Evolutionary conservation across 1,140 invertebrate genomes (phyloP).

Genomic region (Pogonomyrmex californicus): DNA sequence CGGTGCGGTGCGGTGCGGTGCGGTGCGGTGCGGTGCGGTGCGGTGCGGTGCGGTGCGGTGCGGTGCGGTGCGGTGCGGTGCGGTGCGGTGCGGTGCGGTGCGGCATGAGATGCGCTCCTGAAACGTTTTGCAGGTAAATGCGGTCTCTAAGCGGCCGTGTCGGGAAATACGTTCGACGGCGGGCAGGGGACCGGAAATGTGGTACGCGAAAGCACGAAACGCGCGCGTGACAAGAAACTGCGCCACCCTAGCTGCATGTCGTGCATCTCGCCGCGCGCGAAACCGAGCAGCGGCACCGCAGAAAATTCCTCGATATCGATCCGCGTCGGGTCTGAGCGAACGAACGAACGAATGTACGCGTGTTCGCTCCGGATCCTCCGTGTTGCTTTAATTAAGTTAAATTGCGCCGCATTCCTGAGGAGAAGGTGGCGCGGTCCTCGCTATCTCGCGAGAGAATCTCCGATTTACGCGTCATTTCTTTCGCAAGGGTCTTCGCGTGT

Average conservation of each 20-base stretch:
- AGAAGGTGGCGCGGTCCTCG: background rate
- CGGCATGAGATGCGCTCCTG: conserved; percentile 40
- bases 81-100: background rate
- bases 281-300: conserved; percentile 55
- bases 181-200: conserved; percentile 42
- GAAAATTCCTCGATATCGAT: conserved; percentile 64
- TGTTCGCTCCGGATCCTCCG: conserved; percentile 14
- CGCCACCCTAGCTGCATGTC: conserved; percentile 43
- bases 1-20: background rate
- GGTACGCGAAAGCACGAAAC: conserved; percentile 53
- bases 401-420: conserved; percentile 46
- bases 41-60: background rate
- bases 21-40: conserved; percentile 19
- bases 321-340: conserved; percentile 2
- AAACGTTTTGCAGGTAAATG: conserved; percentile 62
- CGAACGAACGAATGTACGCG: conserved; percentile 21
- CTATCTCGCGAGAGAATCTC: background rate
- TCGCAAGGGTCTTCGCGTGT: background rate
- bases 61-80: background rate
- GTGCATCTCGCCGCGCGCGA: conserved; percentile 37
- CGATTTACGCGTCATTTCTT: conserved; percentile 34
- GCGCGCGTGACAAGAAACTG: conserved; percentile 59
- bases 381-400: conserved; percentile 57
- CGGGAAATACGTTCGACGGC: conserved; percentile 46
- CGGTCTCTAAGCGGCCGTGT: conserved; percentile 60